These are phyloP conservation scores for Tenrec ecaudatus DNA, from an alignment of 2,113 vertebrate species.

Conservation along the genomic window DNA sequence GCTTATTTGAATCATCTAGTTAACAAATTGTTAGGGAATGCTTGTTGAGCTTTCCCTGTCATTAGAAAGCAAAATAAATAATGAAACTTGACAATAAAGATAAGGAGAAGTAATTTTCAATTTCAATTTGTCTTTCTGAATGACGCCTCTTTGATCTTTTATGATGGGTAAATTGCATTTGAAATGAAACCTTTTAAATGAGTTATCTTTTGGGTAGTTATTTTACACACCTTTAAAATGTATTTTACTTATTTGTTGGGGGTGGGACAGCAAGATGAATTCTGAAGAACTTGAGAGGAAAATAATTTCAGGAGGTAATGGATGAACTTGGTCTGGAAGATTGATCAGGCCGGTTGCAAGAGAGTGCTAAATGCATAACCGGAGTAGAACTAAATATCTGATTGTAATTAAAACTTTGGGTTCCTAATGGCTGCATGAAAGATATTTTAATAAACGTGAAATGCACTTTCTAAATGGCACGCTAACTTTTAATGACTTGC, in stretches of 20 bases:
- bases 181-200: slow-evolving; percentile 88
- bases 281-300: slow-evolving; percentile 89
- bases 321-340: slow-evolving; percentile 90
- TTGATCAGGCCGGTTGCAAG: slow-evolving; percentile 90
- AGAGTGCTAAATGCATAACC: slow-evolving; percentile 88
- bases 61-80: slow-evolving; percentile 80
- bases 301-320: slow-evolving; percentile 91
- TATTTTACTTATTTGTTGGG: slow-evolving; percentile 85
- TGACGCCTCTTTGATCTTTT: slow-evolving; percentile 84
- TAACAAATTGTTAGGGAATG: slow-evolving; percentile 58
- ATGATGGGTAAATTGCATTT: slow-evolving; percentile 87
- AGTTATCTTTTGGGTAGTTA: slow-evolving; percentile 86
- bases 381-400: slow-evolving; percentile 92
- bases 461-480: slow-evolving; percentile 93
- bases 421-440: slow-evolving; percentile 92
- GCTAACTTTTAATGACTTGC: slow-evolving; percentile 93
- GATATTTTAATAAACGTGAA: slow-evolving; percentile 93
- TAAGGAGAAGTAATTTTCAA: slow-evolving; percentile 84
- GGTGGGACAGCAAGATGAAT: slow-evolving; percentile 85
- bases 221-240: slow-evolving; percentile 86
- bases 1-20: slow-evolving; percentile 50
- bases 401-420: slow-evolving; percentile 93
- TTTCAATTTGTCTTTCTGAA: slow-evolving; percentile 86
- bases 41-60: slow-evolving; percentile 34
- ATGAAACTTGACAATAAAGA: slow-evolving; percentile 85